A percentile compares a stretch with the other conserved stretches of the same genome.
phyloP scores from a whole-genome alignment of 2,888 invertebrate species.

The Strigamia transsilvanica region DNA sequence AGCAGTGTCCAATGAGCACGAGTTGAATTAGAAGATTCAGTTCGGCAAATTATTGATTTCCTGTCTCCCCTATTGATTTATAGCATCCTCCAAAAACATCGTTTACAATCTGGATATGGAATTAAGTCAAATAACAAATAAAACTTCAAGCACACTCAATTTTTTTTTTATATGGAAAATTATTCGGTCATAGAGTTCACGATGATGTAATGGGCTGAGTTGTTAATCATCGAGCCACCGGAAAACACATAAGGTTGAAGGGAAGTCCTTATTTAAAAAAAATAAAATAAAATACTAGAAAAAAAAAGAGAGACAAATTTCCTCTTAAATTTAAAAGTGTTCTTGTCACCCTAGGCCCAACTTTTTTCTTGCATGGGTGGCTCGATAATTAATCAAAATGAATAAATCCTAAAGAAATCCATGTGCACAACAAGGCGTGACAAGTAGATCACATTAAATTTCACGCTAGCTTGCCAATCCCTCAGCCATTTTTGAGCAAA shows the following conservation, averaged over 20 bases:
- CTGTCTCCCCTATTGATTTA: not conserved
- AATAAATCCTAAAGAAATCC: not conserved
- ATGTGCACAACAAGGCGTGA: not conserved
- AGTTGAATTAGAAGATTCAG: not conserved
- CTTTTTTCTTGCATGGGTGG: not conserved
- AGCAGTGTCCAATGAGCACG: too few species aligned
- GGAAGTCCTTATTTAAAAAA: not conserved
- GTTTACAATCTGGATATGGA: not conserved
- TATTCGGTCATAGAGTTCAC: not conserved
- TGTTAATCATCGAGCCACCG: not conserved
- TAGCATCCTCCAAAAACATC: not conserved
- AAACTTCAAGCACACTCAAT: not conserved
- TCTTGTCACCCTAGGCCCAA: not conserved
- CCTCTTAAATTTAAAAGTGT: not conserved
- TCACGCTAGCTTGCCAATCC: not conserved
- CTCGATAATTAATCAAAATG: not conserved
- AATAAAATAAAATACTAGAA: not conserved
- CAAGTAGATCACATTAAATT: conserved; percentile 12
- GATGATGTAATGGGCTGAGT: conserved; percentile 4
- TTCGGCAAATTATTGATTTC: conserved; percentile 25
- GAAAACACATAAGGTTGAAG: not conserved
- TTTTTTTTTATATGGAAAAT: too few species aligned
- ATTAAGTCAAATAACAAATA: too few species aligned
- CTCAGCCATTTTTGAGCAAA: not conserved
- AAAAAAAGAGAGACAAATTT: not conserved